Evolutionary conservation across 2,888 invertebrate genomes (phyloP).

Genomic region (Troides aeacus): DNA sequence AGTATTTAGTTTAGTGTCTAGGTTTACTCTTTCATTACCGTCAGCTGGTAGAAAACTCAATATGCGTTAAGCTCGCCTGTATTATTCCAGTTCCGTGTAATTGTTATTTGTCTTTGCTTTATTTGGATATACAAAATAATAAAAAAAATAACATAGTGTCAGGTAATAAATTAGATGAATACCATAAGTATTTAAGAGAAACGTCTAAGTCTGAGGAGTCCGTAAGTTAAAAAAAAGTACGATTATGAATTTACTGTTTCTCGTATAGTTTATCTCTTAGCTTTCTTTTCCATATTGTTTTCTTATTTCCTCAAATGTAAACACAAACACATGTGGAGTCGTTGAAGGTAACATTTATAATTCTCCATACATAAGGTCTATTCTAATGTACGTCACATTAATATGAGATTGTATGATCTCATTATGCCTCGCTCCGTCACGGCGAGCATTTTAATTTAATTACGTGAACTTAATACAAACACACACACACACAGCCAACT

Average conservation of each 20-base stretch:
- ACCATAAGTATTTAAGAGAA: no score
- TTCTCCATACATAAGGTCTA: constrained; percentile 8
- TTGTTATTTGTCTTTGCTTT: no score
- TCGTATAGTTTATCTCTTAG: neutral
- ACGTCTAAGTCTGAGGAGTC: no score
- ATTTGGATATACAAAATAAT: no score
- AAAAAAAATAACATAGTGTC: no score
- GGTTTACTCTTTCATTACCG: no score
- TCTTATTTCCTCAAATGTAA: neutral
- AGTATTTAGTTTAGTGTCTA: no score
- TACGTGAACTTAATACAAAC: constrained; percentile 6
- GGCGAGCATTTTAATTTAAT: constrained; percentile 22
- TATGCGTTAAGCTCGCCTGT: no score
- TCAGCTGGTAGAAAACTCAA: no score
- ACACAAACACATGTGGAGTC: neutral
- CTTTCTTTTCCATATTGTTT: neutral
- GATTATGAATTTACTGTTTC: neutral
- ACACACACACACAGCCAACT: neutral
- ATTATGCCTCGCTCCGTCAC: constrained; percentile 3
- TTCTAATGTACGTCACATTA: constrained; percentile 6
- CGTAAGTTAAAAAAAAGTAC: no score
- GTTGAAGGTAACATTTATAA: neutral
- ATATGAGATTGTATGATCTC: constrained; percentile 13
- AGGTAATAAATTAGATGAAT: no score
- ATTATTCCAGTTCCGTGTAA: no score